phyloP scores from a whole-genome alignment of 2,888 invertebrate genomes.

The Erebia ligea region DNA sequence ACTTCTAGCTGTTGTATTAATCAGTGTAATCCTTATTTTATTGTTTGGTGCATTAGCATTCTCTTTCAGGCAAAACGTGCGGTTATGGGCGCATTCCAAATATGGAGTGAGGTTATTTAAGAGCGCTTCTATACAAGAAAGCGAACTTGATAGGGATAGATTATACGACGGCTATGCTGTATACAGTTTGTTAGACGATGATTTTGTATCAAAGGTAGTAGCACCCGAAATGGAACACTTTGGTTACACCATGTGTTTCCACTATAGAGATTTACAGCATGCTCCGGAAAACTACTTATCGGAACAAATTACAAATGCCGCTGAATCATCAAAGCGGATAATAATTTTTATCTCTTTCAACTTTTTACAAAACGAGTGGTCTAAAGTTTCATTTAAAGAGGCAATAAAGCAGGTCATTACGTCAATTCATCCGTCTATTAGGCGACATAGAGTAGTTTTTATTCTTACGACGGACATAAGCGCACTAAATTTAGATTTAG shows the following conservation, averaged over 20 bases:
- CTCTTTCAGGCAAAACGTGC: conserved; percentile 90
- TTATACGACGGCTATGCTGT: conserved; percentile 94
- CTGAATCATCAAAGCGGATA: conserved; percentile 87
- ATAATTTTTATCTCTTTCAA: conserved; percentile 91
- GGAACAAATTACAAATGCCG: conserved; percentile 85
- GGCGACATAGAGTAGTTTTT: conserved; percentile 83
- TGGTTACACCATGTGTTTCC: conserved; percentile 86
- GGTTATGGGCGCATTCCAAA: conserved; percentile 91
- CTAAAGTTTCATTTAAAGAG: conserved; percentile 90
- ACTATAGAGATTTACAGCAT: conserved; percentile 85
- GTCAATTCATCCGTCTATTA: conserved; percentile 85
- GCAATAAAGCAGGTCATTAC: conserved; percentile 89
- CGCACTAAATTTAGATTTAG: conserved; percentile 88
- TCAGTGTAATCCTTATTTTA: conserved; percentile 88
- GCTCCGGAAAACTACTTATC: conserved; percentile 84
- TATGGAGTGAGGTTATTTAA: conserved; percentile 91
- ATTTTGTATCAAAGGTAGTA: conserved; percentile 86
- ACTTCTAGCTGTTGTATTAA: conserved; percentile 88
- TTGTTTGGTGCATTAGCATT: conserved; percentile 88
- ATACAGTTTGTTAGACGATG: conserved; percentile 92
- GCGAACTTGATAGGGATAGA: conserved; percentile 85
- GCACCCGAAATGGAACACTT: conserved; percentile 90
- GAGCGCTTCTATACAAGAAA: conserved; percentile 82
- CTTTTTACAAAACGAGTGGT: conserved; percentile 93
- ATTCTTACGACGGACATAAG: conserved; percentile 86